Evolutionary conservation across 1,140 invertebrate genomes (phyloP).

Genomic region (Mylabris phalerata): DNA sequence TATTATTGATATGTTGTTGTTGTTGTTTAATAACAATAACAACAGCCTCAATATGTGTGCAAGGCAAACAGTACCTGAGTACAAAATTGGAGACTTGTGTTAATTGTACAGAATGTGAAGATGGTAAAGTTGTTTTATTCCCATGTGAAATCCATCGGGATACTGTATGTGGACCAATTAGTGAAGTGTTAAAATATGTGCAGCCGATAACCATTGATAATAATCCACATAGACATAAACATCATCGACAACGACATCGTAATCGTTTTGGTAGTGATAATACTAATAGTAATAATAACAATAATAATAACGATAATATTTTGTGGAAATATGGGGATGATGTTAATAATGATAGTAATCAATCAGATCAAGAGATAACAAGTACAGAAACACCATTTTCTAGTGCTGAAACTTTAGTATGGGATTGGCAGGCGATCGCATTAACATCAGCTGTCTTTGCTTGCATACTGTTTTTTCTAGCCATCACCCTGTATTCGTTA

Average conservation of each 20-base stretch:
- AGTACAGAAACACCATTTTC: constrained; percentile 37
- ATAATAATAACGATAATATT: neutral
- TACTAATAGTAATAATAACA: neutral
- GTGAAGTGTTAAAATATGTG: constrained; percentile 42
- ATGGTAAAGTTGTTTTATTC: constrained; percentile 49
- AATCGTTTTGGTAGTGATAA: neutral
- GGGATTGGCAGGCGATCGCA: constrained; percentile 57
- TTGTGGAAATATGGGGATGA: neutral
- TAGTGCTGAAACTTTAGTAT: constrained; percentile 39
- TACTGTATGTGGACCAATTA: constrained; percentile 55
- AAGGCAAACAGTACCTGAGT: constrained; percentile 45
- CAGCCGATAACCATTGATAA: constrained; percentile 5
- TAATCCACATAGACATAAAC: constrained; percentile 34
- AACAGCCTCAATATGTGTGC: constrained; percentile 31
- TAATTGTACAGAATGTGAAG: constrained; percentile 54
- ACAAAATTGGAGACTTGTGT: constrained; percentile 48
- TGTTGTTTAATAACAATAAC: constrained; percentile 22
- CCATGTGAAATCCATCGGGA: constrained; percentile 59
- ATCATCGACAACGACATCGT: constrained; percentile 23
- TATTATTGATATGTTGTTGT: constrained; percentile 22
- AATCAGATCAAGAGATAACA: constrained; percentile 17
- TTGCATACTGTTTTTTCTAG: constrained; percentile 58
- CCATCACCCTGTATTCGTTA: constrained; percentile 54
- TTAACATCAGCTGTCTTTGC: constrained; percentile 53
- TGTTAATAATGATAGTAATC: neutral